Conservation (phyloP, 2,888 invertebrate species). For the Ectemnius cavifrons region DNA sequence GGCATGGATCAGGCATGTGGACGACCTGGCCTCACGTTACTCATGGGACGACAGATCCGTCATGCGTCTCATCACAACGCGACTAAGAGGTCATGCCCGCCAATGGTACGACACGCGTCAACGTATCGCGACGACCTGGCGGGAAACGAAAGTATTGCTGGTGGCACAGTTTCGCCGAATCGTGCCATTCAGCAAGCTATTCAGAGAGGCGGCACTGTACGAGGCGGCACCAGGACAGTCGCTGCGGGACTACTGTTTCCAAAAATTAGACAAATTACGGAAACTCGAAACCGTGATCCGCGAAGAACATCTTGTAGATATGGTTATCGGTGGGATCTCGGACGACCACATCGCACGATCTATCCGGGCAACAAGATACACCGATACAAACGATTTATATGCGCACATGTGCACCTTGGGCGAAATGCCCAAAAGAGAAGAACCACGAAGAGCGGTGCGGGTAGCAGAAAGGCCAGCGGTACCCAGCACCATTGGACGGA, state of each 20-base stretch:
- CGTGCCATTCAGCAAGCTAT: slow-evolving; percentile 11
- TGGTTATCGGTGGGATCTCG: slow-evolving; percentile 15
- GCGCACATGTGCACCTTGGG: not conserved
- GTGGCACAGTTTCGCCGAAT: not conserved
- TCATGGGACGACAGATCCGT: slow-evolving; percentile 25
- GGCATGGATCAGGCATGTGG: slow-evolving; percentile 1
- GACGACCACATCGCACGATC: slow-evolving; percentile 9
- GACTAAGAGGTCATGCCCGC: slow-evolving; percentile 10
- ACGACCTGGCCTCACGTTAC: slow-evolving; percentile 19
- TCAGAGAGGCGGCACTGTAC: slow-evolving; percentile 13
- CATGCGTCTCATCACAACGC: slow-evolving; percentile 20
- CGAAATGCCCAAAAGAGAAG: not conserved
- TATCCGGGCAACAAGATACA: not conserved
- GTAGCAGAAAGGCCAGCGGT: no score
- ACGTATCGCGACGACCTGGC: not conserved
- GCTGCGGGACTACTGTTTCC: slow-evolving; percentile 21
- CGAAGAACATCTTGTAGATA: slow-evolving; percentile 8
- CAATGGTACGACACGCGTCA: slow-evolving; percentile 17
- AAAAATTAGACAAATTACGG: slow-evolving; percentile 1
- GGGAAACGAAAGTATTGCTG: not conserved
- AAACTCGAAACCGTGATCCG: not conserved
- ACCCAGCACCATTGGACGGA: no score
- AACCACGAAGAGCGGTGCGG: no score
- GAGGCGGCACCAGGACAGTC: slow-evolving; percentile 8
- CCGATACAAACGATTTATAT: slow-evolving; percentile 3